These are phyloP conservation scores for Dynastes tityus DNA, from an alignment of 2,888 invertebrate species.

Conservation along the genomic window DNA sequence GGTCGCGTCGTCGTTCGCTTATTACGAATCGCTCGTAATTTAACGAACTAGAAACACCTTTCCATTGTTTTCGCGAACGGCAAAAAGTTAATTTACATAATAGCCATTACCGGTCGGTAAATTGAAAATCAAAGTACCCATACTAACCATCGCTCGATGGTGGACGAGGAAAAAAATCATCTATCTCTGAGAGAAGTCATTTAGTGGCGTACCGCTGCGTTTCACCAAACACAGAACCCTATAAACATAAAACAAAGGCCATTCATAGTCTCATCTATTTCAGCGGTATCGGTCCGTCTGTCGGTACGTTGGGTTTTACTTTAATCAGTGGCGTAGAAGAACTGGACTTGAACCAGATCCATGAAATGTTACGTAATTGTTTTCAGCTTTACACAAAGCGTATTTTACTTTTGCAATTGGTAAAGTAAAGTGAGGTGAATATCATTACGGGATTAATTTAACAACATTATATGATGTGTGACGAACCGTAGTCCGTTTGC, in stretches of 20 bases:
- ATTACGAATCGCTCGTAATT: slow-evolving; percentile 37
- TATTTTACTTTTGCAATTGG: too few species aligned
- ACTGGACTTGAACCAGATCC: too few species aligned
- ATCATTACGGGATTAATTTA: too few species aligned
- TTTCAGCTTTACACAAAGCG: too few species aligned
- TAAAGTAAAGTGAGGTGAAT: too few species aligned
- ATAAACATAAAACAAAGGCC: slow-evolving; percentile 58
- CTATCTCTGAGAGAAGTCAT: slow-evolving; percentile 51
- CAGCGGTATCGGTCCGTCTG: slow-evolving; percentile 49
- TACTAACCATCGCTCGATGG: slow-evolving; percentile 24
- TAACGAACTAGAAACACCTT: slow-evolving; percentile 43
- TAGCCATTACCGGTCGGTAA: slow-evolving; percentile 46
- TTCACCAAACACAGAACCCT: slow-evolving; percentile 53
- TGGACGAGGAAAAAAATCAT: slow-evolving; percentile 35
- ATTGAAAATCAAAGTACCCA: slow-evolving; percentile 44
- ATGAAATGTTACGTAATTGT: too few species aligned
- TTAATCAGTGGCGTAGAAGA: too few species aligned
- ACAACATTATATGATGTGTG: too few species aligned
- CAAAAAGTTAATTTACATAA: slow-evolving; percentile 44
- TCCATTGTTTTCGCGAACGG: slow-evolving; percentile 45
- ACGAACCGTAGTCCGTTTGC: too few species aligned
- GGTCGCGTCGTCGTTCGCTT: neutral
- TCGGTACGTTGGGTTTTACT: slow-evolving; percentile 47
- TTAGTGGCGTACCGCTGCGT: slow-evolving; percentile 56
- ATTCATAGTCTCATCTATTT: slow-evolving; percentile 56